A percentile compares a stretch with the other conserved stretches of the same genome.
phyloP scores from a whole-genome alignment of 2,113 vertebrate genomes.

The Muntiacus reevesi region DNA sequence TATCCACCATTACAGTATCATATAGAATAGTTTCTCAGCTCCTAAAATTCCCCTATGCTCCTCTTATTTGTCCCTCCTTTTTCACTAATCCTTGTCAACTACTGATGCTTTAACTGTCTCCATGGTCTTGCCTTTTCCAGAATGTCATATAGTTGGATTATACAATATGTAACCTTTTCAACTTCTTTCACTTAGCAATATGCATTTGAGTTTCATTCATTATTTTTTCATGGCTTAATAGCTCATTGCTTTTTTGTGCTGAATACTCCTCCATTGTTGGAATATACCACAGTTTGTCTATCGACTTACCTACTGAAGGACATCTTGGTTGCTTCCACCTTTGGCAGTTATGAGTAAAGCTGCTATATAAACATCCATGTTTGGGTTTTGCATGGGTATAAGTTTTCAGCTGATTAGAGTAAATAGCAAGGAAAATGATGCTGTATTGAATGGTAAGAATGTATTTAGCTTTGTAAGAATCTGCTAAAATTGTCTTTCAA shows the following conservation, averaged over 20 bases:
- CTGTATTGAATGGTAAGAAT: not conserved
- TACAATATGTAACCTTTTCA: not conserved
- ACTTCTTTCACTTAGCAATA: not conserved
- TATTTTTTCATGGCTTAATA: not conserved
- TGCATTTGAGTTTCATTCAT: not conserved
- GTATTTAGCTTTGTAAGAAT: slow-evolving; percentile 10
- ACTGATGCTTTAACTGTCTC: not conserved
- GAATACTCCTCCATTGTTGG: not conserved
- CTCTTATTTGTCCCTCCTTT: not conserved
- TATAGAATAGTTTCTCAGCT: not conserved
- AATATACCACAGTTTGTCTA: not conserved
- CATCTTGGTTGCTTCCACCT: not conserved
- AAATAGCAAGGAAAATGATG: not conserved
- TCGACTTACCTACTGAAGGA: not conserved
- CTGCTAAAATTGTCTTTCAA: not conserved
- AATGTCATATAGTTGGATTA: not conserved
- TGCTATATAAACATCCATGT: not conserved
- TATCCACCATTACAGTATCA: not conserved
- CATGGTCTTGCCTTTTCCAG: not conserved
- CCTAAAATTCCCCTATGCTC: not conserved
- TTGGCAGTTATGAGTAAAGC: not conserved
- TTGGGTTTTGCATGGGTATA: not conserved
- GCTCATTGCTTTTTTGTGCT: not conserved
- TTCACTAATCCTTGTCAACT: not conserved
- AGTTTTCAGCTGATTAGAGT: not conserved